Evolutionary conservation across 2,113 vertebrate genomes (phyloP), one percentile per base, ranked within the genome.

Genomic region (Perca flavescens): DNA sequence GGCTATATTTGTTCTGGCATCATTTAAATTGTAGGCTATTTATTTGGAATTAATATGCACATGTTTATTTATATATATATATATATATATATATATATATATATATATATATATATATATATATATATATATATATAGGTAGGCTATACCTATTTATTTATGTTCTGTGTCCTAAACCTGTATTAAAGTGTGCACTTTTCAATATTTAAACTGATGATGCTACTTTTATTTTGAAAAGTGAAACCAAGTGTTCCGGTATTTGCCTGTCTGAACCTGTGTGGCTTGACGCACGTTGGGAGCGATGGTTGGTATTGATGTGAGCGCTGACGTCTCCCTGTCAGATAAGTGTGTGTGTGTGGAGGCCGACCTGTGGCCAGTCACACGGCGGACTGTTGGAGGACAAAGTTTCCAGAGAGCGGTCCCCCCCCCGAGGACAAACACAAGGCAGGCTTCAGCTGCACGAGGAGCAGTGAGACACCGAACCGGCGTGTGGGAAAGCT

Each of bases 171-270:
- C 36, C 10, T 34, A 11, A 19, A 62, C 3, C 9, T 19, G 5
- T 12, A 15, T 6, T 28, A 9, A 25, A 15, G 43, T 25, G n/a
- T 47, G 14, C n/a, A 47, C 6, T 1, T 10, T 13, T 13, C 3
- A 7, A 2, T 31, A 53, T 53, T 31, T 13, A 1, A 53, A 53
- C 12, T 14, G 17, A 3, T 6, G 6, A 0, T 3, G 2, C 34
- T 1, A 5, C 56, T 61, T 77, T 91, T 91, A 89, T 67, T 91
- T 77, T 89, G 77, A 80, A 84, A 8, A 0, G 4, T 0, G 1
- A 22, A 0, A 3, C 1, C 13, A 0, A 12, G 25, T 5, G 0
- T 72, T 74, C 65, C 80, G 47, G 74, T 25, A 0, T 5, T 0
- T 1, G 4, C 53, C 31, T 22, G 17, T 5, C 1, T 62, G 19